Conservation (phyloP, 2,113 vertebrate species). For the Jacana jacana region DNA sequence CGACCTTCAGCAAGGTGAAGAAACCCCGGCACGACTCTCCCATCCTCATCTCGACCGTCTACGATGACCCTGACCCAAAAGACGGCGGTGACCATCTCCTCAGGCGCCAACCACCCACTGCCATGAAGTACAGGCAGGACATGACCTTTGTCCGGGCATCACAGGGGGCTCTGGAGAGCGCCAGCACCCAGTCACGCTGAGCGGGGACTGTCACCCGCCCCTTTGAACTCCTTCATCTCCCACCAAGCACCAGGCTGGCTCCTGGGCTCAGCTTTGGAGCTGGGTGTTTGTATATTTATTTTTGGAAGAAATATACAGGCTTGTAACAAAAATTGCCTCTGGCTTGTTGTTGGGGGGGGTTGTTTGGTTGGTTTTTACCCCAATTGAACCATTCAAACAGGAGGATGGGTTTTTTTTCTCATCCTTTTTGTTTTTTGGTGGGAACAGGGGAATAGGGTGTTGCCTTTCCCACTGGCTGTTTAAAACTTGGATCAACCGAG, state of each 20-base stretch:
- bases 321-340: background rate
- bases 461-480: fast-evolving
- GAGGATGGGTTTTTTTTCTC: background rate
- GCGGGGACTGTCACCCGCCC: background rate
- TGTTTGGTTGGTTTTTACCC: fast-evolving
- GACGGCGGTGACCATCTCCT: slow-evolving; percentile 84
- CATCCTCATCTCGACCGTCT: slow-evolving; percentile 86
- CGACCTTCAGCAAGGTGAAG: slow-evolving; percentile 76
- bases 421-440: background rate
- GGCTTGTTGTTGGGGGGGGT: too few relatives aligned
- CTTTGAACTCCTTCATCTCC: background rate
- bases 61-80: slow-evolving; percentile 85
- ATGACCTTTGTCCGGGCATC: slow-evolving; percentile 54
- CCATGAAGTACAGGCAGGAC: slow-evolving; percentile 87
- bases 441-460: background rate
- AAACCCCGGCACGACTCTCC: slow-evolving; percentile 68
- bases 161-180: background rate
- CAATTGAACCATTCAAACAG: background rate
- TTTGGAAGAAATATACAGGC: background rate
- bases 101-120: slow-evolving; percentile 83
- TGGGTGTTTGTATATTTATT: background rate
- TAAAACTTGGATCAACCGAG: background rate
- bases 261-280: background rate
- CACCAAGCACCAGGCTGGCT: background rate
- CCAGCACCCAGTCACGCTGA: background rate